Conservation (phyloP, 2,797 vertebrate species). For the Otolemur crassicaudatus region DNA sequence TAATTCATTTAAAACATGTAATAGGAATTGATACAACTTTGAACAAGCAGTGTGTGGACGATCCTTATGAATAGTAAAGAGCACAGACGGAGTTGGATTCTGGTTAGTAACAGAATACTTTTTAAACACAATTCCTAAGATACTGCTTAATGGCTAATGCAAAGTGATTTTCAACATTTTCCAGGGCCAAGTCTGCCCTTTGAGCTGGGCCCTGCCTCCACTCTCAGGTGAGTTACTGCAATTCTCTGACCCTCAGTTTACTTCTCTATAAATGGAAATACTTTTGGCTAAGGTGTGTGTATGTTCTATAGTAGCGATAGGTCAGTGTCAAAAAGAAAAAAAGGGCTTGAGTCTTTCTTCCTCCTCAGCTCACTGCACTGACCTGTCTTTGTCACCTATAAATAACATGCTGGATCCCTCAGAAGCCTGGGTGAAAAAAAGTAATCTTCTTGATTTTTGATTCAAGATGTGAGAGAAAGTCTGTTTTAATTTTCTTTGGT, state of each 20-base stretch:
- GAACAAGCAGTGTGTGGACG: neutral
- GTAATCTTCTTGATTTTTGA: neutral
- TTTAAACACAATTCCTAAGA: neutral
- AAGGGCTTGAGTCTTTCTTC: neutral
- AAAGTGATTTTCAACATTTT: neutral
- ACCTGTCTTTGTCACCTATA: neutral
- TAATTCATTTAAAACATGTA: slow-evolving; percentile 21
- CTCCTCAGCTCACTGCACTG: neutral
- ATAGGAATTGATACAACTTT: neutral
- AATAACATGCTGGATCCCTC: neutral
- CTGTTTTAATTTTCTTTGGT: neutral
- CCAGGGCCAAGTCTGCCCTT: neutral
- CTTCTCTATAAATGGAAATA: neutral
- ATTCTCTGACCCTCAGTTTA: slow-evolving; percentile 28
- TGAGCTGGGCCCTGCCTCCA: neutral
- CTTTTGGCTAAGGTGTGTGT: neutral
- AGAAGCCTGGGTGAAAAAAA: neutral
- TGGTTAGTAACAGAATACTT: neutral
- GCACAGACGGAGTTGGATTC: neutral
- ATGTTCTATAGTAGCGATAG: neutral
- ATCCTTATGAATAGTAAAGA: neutral
- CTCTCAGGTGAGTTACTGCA: neutral
- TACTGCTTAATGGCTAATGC: neutral
- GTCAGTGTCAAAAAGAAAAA: neutral
- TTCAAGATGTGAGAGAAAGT: neutral